These are phyloP conservation scores for Digitonthophagus gazella DNA, from an alignment of 2,888 invertebrate species.

Conservation along the genomic window DNA sequence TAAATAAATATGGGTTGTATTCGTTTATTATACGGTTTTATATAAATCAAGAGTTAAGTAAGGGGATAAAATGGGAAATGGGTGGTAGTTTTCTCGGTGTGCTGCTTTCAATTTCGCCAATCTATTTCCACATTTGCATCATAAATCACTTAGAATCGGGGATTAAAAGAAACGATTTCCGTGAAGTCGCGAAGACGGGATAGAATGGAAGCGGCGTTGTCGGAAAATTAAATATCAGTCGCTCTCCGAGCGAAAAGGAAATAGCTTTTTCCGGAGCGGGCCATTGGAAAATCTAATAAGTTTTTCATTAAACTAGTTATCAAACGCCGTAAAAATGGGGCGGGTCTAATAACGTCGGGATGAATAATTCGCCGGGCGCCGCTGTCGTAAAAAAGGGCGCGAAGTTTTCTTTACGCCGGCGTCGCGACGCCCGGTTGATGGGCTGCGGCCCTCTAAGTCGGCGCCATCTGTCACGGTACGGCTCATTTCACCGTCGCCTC, in stretches of 20 bases:
- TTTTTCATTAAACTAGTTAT: constrained; percentile 28
- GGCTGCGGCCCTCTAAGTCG: constrained; percentile 38
- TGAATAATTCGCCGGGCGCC: constrained; percentile 39
- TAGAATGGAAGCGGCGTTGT: background rate
- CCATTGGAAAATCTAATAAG: constrained; percentile 11
- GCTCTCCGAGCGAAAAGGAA: background rate
- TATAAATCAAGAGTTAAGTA: too few species aligned
- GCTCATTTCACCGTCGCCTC: constrained; percentile 45
- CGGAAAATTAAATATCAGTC: background rate
- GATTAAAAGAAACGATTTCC: background rate
- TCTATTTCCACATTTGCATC: background rate
- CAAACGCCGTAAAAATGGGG: constrained; percentile 27
- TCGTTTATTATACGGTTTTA: too few species aligned
- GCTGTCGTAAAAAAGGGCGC: constrained; percentile 39
- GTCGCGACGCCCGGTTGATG: background rate
- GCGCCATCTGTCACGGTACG: constrained; percentile 47
- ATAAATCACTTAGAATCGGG: background rate
- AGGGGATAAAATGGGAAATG: too few species aligned
- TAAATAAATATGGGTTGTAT: too few species aligned
- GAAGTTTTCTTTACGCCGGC: constrained; percentile 36
- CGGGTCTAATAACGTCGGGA: constrained; percentile 35
- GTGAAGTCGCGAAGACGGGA: background rate
- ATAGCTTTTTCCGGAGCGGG: background rate
- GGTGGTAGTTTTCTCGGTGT: too few species aligned
- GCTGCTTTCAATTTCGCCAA: background rate